Base-by-base conservation (phyloP, 2,113 vertebrate species). In the Pseudolaguvia tuberculata region DNA sequence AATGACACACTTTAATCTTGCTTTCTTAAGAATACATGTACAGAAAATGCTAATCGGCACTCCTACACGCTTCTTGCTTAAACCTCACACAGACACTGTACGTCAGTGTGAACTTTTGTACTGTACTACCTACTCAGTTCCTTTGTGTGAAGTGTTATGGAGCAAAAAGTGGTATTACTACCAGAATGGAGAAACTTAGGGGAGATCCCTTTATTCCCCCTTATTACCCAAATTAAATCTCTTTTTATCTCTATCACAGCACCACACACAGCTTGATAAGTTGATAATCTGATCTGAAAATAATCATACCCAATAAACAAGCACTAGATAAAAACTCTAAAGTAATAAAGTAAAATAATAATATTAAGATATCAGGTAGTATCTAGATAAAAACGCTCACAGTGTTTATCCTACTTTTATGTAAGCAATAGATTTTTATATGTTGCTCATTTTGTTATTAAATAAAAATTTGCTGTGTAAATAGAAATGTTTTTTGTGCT, bases 141-240 rank as follows among this genome's bases (percentile, higher is more conserved):
- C 66, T 76, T 58, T 70, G 47, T 70, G 57, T 39, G 39, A 68
- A 75, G 58, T 78, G 76, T 81, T 78, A 75, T 78, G 72, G 75
- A 78, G 73, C 61, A 81, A 77, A 79, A 76, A 18, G 31, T 62
- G 17, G 7, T 58, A 35, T 79, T 80, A 85, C 59, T 67, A 65
- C 78, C 50, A 70, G 50, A 39, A 79, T 45, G 39, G 50, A 65
- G 69, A 70, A 73, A 12, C 53, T 48, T 20, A 79, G 86, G 91
- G 91, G 83, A 84, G 70, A 59, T 86, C 88, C 89, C 90, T 80
- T 71, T 48, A 81, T 84, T 88, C 76, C 86, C 87, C 88, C 88
- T 81, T 75, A 73, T 80, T 83, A 79, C 80, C 74, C 78, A 66
- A 70, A 78, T 35, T 67, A 84, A 86, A 80, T 65, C 66, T 66